Conservation (phyloP, 1,140 invertebrate genomes). For the Scylla paramamosain region DNA sequence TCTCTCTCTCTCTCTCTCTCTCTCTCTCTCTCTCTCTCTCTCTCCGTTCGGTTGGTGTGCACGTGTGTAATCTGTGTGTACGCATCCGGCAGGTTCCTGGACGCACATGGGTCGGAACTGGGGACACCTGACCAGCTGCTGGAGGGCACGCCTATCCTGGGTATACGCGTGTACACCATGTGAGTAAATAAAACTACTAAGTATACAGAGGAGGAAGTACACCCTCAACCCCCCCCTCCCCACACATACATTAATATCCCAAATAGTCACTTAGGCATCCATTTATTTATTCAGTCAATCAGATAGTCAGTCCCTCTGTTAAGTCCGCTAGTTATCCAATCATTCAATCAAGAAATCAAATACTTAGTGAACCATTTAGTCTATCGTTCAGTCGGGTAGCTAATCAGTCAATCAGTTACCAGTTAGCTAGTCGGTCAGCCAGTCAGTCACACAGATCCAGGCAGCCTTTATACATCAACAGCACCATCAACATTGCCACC, state of each 20-base stretch:
- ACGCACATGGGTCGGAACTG: conserved; percentile 85
- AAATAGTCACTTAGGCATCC: not conserved
- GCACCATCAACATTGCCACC: too few species aligned
- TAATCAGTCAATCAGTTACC: conserved; percentile 8
- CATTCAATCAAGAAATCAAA: too few species aligned
- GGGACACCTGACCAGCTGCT: conserved; percentile 82
- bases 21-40: too few species aligned
- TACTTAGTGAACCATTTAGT: too few species aligned
- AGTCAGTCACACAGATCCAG: too few species aligned
- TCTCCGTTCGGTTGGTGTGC: too few species aligned
- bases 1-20: too few species aligned
- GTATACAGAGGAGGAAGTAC: not conserved
- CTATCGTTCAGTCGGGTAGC: too few species aligned
- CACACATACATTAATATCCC: not conserved
- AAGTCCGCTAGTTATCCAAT: too few species aligned
- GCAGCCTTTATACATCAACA: too few species aligned
- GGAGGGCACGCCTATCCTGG: conserved; percentile 83
- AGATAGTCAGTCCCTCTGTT: not conserved
- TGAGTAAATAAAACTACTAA: conserved; percentile 81
- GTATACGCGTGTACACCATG: conserved; percentile 85
- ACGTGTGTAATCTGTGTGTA: too few species aligned
- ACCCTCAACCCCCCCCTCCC: conserved; percentile 52
- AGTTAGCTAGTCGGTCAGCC: too few species aligned
- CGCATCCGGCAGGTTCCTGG: conserved; percentile 84
- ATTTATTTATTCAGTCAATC: not conserved